A percentile compares a stretch with the other conserved stretches of the same genome.
phyloP scores from a whole-genome alignment of 2,113 vertebrate species.

The Ciconia stormi region DNA sequence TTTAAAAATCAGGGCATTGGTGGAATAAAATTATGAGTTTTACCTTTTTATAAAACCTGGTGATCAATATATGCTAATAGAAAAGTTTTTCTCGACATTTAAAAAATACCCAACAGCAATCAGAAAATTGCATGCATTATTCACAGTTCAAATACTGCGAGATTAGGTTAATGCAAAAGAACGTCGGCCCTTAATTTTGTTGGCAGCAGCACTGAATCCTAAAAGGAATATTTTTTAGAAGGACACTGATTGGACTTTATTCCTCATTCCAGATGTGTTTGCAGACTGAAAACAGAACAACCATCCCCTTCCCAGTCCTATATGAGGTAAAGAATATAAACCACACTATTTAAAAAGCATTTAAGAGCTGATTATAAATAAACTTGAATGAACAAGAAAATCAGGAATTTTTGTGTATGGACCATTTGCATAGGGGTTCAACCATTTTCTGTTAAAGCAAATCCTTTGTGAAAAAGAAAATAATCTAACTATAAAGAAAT shows the following conservation, averaged over 20 bases:
- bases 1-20: background rate
- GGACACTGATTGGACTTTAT: background rate
- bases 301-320: background rate
- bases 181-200: background rate
- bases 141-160: background rate
- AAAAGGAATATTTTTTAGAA: background rate
- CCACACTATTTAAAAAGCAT: background rate
- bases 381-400: background rate
- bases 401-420: background rate
- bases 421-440: background rate
- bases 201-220: background rate
- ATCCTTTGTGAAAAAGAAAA: background rate
- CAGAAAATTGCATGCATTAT: background rate
- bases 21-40: background rate
- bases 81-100: background rate
- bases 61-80: background rate
- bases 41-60: background rate
- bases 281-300: background rate
- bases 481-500: background rate
- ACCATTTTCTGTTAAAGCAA: background rate
- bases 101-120: background rate
- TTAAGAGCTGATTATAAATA: background rate
- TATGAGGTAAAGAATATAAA: background rate
- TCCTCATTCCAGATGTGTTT: background rate
- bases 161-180: background rate